phyloP scores from a whole-genome alignment of 1,140 invertebrate species.

The Papilio polytes region DNA sequence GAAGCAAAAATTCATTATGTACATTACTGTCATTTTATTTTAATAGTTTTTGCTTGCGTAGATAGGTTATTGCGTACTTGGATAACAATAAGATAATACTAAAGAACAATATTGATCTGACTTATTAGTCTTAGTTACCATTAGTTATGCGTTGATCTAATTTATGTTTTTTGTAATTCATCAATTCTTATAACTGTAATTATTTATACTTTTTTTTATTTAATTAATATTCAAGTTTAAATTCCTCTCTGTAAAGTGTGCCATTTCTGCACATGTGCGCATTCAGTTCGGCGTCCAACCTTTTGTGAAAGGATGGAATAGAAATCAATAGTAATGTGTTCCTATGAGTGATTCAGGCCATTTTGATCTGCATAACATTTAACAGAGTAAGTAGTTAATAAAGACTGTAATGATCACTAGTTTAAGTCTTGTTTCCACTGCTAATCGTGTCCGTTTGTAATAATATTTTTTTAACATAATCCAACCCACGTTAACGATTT shows the following conservation, averaged over 20 bases:
- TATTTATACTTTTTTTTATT: background rate
- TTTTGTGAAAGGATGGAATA: conserved; percentile 63
- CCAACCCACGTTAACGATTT: background rate
- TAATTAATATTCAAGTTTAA: conserved; percentile 32
- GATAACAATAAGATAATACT: conserved; percentile 5
- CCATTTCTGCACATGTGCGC: conserved; percentile 74
- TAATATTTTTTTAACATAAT: background rate
- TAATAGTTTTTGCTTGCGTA: conserved; percentile 39
- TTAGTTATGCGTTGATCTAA: background rate
- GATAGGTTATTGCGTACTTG: conserved; percentile 11
- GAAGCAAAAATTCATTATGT: conserved; percentile 58
- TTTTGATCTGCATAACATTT: conserved; percentile 47
- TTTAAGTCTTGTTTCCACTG: background rate
- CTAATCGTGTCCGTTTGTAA: background rate
- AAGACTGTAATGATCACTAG: background rate
- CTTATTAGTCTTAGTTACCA: background rate
- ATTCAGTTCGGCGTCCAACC: conserved; percentile 63
- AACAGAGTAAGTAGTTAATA: background rate
- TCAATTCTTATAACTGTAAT: conserved; percentile 23
- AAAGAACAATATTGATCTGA: background rate
- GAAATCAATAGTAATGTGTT: conserved; percentile 71
- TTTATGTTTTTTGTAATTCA: conserved; percentile 30
- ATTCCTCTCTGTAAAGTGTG: conserved; percentile 67
- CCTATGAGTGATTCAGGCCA: conserved; percentile 67
- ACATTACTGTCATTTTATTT: conserved; percentile 48